Evolutionary conservation across 2,888 invertebrate species (phyloP).

Genomic region (Meghimatium bilineatum): DNA sequence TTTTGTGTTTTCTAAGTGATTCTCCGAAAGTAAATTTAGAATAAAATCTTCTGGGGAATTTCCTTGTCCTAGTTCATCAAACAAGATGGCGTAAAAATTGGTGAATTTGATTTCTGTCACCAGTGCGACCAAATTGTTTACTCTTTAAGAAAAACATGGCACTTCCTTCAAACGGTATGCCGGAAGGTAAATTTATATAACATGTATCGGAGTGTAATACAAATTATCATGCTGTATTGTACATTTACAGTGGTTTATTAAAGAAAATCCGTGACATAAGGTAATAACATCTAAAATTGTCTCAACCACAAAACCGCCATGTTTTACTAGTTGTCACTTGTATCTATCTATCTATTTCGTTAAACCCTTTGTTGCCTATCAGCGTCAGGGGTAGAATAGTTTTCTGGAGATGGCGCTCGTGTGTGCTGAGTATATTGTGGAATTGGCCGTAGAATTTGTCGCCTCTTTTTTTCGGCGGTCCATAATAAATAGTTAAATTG

Average conservation of each 20-base stretch:
- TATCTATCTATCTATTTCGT: too few relatives aligned
- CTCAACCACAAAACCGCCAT: slow-evolving; percentile 5
- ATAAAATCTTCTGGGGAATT: slow-evolving; percentile 4
- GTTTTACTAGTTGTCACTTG: neutral
- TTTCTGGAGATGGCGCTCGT: too few relatives aligned
- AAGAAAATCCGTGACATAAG: neutral
- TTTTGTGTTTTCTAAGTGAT: neutral
- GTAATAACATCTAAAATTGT: neutral
- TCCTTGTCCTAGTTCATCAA: slow-evolving; percentile 16
- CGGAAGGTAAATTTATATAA: neutral
- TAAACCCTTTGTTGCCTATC: too few relatives aligned
- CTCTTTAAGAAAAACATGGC: slow-evolving; percentile 5
- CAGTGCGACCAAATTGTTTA: neutral
- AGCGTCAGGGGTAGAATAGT: too few relatives aligned
- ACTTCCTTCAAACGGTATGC: slow-evolving; percentile 3
- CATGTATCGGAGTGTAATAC: neutral
- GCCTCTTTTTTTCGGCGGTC: too few relatives aligned
- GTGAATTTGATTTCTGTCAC: slow-evolving; percentile 2
- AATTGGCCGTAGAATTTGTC: too few relatives aligned
- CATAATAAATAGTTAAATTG: too few relatives aligned
- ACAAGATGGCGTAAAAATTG: slow-evolving; percentile 30
- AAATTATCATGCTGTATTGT: neutral
- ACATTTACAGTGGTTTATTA: neutral
- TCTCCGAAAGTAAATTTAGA: slow-evolving; percentile 24
- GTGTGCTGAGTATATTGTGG: too few relatives aligned